Evolutionary conservation across 2,113 vertebrate species (phyloP).

Genomic region (Toxotes jaculatrix): DNA sequence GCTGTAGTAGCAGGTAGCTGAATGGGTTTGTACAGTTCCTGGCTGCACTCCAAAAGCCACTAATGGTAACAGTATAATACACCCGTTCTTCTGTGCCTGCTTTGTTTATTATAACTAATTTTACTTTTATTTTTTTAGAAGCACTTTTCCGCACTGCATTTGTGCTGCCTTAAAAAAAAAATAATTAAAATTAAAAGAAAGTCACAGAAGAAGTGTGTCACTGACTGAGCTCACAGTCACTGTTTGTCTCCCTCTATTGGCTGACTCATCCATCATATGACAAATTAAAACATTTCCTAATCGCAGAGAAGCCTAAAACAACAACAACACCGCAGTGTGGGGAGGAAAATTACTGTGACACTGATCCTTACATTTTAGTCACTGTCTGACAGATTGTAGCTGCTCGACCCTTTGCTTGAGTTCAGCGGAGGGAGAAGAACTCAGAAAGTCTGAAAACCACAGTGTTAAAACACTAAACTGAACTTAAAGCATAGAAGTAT

Average conservation of each 20-base stretch:
- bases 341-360: background rate
- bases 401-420: background rate
- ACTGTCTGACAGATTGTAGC: background rate
- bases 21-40: conserved; percentile 19
- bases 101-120: background rate
- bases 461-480: no score
- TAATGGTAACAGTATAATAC: conserved; percentile 1
- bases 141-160: background rate
- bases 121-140: background rate
- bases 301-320: background rate
- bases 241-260: conserved; percentile 79
- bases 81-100: background rate
- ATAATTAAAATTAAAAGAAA: conserved; percentile 17
- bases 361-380: background rate
- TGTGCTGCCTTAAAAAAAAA: background rate
- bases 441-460: no score
- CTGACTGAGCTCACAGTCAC: conserved; percentile 25
- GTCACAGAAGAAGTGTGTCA: conserved; percentile 27
- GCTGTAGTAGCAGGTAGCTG: conserved; percentile 29
- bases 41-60: conserved; percentile 9
- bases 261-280: conserved; percentile 32
- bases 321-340: background rate
- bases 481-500: background rate
- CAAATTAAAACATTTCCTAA: conserved; percentile 24
- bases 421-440: background rate